phyloP scores from a whole-genome alignment of 2,113 vertebrate genomes.

The Asarcornis scutulata region DNA sequence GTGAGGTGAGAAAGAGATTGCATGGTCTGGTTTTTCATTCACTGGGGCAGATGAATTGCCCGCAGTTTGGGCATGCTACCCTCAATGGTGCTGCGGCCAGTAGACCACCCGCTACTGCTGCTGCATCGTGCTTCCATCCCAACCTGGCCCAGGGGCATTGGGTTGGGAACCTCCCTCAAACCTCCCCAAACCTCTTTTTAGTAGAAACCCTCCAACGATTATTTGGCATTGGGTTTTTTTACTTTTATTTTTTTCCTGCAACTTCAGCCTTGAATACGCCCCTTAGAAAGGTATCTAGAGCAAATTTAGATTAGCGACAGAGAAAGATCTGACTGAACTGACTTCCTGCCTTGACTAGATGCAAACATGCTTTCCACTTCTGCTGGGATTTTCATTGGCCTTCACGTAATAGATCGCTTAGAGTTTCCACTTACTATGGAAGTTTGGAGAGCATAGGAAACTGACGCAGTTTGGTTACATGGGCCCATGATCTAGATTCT shows the following conservation, averaged over 20 bases:
- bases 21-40: conserved; percentile 86
- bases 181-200: conserved; percentile 74
- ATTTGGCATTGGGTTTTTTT: conserved; percentile 43
- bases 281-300: conserved; percentile 57
- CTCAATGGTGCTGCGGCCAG: conserved; percentile 64
- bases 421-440: conserved; percentile 63
- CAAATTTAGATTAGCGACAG: conserved; percentile 74
- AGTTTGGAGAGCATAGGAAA: conserved; percentile 64
- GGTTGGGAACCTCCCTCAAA: conserved; percentile 76
- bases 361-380: conserved; percentile 75
- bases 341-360: conserved; percentile 46
- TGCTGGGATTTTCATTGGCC: conserved; percentile 75
- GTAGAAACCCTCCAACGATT: conserved; percentile 55
- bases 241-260: conserved; percentile 39
- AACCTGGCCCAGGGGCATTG: conserved; percentile 67
- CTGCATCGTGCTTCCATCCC: conserved; percentile 65
- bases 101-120: conserved; percentile 71
- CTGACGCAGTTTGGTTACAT: conserved; percentile 59
- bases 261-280: conserved; percentile 51
- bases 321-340: conserved; percentile 65
- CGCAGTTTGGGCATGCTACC: conserved; percentile 75
- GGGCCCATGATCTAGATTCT: conserved; percentile 67
- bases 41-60: conserved; percentile 78
- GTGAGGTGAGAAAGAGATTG: conserved; percentile 91
- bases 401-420: conserved; percentile 61